These are phyloP conservation scores for Oryctes rhinoceros DNA, from an alignment of 1,140 invertebrate species.

Conservation along the genomic window DNA sequence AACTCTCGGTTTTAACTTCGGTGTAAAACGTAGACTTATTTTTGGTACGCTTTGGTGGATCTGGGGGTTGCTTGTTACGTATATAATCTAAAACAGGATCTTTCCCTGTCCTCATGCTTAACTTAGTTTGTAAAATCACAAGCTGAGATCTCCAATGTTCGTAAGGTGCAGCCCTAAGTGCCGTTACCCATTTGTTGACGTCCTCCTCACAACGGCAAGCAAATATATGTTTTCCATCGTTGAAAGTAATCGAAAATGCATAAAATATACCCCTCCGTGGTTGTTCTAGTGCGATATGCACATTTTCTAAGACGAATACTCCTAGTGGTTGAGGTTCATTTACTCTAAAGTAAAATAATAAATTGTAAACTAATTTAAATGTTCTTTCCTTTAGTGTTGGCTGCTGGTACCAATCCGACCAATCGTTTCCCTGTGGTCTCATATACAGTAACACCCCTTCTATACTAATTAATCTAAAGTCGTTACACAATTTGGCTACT, in stretches of 20 bases:
- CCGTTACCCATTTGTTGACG: constrained; percentile 58
- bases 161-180: constrained; percentile 58
- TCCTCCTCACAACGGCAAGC: constrained; percentile 58
- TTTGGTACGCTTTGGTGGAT: constrained; percentile 50
- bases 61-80: constrained; percentile 47
- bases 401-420: constrained; percentile 60
- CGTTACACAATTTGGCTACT: constrained; percentile 53
- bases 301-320: constrained; percentile 58
- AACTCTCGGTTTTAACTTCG: constrained; percentile 50
- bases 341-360: constrained; percentile 58
- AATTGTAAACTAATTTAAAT: constrained; percentile 58
- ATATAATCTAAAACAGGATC: constrained; percentile 57
- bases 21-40: constrained; percentile 56
- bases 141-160: constrained; percentile 58
- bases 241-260: constrained; percentile 58
- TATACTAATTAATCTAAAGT: constrained; percentile 49
- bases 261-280: constrained; percentile 57
- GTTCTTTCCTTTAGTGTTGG: constrained; percentile 58
- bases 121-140: constrained; percentile 57
- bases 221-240: constrained; percentile 59
- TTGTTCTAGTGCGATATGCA: constrained; percentile 57
- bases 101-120: constrained; percentile 57
- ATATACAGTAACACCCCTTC: constrained; percentile 58
- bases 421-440: constrained; percentile 57
- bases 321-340: constrained; percentile 57